phyloP scores from a whole-genome alignment of 2,113 vertebrate genomes.

The Xyliphius kryptos region DNA sequence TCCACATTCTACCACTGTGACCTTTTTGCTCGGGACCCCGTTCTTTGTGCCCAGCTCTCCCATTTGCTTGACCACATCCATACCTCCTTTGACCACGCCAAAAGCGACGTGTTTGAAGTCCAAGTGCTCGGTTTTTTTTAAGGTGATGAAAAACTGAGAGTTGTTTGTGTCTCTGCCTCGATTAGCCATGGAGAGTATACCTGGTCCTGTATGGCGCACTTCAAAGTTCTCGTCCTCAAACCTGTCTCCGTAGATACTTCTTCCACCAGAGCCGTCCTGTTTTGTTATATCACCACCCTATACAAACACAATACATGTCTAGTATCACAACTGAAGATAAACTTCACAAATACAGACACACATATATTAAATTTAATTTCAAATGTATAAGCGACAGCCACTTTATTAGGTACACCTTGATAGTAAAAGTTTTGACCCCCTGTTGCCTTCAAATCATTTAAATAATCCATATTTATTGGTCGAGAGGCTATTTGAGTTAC shows the following conservation, averaged over 20 bases:
- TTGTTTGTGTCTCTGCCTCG: slow-evolving; percentile 79
- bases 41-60: slow-evolving; percentile 76
- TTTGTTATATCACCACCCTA: slow-evolving; percentile 90
- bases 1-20: slow-evolving; percentile 81
- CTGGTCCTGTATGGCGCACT: slow-evolving; percentile 80
- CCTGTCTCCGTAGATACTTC: slow-evolving; percentile 79
- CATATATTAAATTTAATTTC: too few relatives aligned
- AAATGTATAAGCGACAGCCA: too few relatives aligned
- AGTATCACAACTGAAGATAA: neutral
- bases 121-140: slow-evolving; percentile 85
- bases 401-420: too few relatives aligned
- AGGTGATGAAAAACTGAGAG: slow-evolving; percentile 92
- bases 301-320: neutral
- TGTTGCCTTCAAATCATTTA: too few relatives aligned
- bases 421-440: too few relatives aligned
- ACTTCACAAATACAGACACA: too few relatives aligned
- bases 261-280: slow-evolving; percentile 78
- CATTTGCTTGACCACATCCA: slow-evolving; percentile 81
- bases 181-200: slow-evolving; percentile 90
- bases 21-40: slow-evolving; percentile 69
- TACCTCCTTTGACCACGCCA: slow-evolving; percentile 82
- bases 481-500: too few relatives aligned
- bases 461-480: too few relatives aligned
- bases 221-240: slow-evolving; percentile 94
- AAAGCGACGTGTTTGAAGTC: slow-evolving; percentile 94